phyloP scores from a whole-genome alignment of 2,888 invertebrate genomes.

The Ganaspis brasiliensis region DNA sequence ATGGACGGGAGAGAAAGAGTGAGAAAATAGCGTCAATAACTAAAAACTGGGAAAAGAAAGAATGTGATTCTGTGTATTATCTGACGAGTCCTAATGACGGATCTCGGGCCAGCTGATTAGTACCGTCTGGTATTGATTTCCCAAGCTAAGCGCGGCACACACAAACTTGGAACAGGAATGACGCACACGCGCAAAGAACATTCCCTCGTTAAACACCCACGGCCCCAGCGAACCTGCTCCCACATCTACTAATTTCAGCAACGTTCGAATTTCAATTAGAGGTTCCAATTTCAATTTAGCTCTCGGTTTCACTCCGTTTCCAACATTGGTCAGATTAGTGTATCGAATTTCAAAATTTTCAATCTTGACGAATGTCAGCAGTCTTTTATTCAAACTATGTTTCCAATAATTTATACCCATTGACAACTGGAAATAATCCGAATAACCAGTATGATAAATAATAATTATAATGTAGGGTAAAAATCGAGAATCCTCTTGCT shows the following conservation, averaged over 20 bases:
- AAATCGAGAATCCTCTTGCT: too few species aligned
- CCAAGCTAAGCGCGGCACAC: slow-evolving; percentile 69
- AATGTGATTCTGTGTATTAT: slow-evolving; percentile 51
- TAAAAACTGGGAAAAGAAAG: too few species aligned
- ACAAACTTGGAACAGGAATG: slow-evolving; percentile 58
- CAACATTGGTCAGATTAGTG: too few species aligned
- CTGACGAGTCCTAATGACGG: slow-evolving; percentile 71
- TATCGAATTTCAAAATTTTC: too few species aligned
- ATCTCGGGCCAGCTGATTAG: slow-evolving; percentile 77
- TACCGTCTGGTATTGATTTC: slow-evolving; percentile 79
- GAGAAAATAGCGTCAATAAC: too few species aligned
- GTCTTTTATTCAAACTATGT: too few species aligned
- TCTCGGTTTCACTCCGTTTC: slow-evolving; percentile 48
- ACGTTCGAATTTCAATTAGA: slow-evolving; percentile 30
- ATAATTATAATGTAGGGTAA: too few species aligned
- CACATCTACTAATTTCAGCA: slow-evolving; percentile 46
- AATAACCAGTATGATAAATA: too few species aligned
- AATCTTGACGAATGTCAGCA: too few species aligned
- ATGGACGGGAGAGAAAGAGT: too few species aligned
- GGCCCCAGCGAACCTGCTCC: slow-evolving; percentile 63
- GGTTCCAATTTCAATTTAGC: slow-evolving; percentile 8
- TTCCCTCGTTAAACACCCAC: slow-evolving; percentile 55
- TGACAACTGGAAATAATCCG: too few species aligned
- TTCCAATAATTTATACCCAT: too few species aligned
- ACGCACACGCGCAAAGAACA: slow-evolving; percentile 67